Evolutionary conservation across 2,888 invertebrate species (phyloP).

Genomic region (Petrolisthes manimaculis): DNA sequence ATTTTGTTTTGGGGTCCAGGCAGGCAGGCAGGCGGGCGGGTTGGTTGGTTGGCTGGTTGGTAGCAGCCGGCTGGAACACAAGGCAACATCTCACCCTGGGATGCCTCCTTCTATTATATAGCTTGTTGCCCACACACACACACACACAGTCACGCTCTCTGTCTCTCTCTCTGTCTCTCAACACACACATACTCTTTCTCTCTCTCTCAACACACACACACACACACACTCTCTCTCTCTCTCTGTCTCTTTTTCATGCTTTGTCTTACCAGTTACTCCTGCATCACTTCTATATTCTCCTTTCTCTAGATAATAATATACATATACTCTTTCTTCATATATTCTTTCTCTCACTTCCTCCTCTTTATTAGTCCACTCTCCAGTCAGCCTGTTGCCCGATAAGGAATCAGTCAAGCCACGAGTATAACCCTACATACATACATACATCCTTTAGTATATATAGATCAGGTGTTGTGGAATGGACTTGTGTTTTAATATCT

Average conservation of each 20-base stretch:
- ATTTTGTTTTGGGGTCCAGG: slow-evolving; percentile 47
- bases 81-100: too few species aligned
- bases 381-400: too few species aligned
- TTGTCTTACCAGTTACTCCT: not conserved
- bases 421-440: too few species aligned
- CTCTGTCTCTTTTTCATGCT: not conserved
- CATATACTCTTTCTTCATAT: too few species aligned
- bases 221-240: not conserved
- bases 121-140: not conserved
- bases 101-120: not conserved
- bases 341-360: too few species aligned
- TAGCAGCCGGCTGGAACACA: slow-evolving; percentile 9
- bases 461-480: not conserved
- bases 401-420: too few species aligned
- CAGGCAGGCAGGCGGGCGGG: slow-evolving; percentile 29
- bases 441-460: too few species aligned
- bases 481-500: not conserved
- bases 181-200: not conserved
- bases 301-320: not conserved
- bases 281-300: not conserved
- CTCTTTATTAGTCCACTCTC: too few species aligned
- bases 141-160: not conserved
- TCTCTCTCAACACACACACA: not conserved
- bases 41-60: slow-evolving; percentile 19
- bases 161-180: not conserved